Conservation (phyloP, 2,888 invertebrate genomes). For the Drosophila cognata region DNA sequence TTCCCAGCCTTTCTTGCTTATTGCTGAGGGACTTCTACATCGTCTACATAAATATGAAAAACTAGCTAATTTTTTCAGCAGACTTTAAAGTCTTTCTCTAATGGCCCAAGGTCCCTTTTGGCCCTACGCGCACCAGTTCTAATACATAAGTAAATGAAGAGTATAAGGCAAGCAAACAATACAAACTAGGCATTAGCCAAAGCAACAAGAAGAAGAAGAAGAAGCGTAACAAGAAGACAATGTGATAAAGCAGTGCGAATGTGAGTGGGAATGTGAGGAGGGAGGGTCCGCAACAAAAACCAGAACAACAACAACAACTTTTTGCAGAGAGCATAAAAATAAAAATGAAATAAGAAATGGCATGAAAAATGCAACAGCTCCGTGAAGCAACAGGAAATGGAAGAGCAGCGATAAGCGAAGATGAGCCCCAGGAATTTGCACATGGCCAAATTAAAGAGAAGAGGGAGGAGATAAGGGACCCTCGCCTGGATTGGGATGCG, state of each 20-base stretch:
- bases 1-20: neutral
- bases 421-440: constrained; percentile 48
- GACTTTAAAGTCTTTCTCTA: neutral
- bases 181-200: constrained; percentile 54
- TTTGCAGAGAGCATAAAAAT: constrained; percentile 65
- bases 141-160: constrained; percentile 16
- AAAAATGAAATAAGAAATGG: constrained; percentile 71
- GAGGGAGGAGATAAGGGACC: neutral
- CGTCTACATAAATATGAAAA: constrained; percentile 1
- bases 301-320: constrained; percentile 22
- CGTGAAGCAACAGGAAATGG: constrained; percentile 64
- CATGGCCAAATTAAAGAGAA: constrained; percentile 16
- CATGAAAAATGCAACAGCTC: constrained; percentile 78
- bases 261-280: constrained; percentile 24
- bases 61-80: neutral
- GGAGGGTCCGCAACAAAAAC: constrained; percentile 5
- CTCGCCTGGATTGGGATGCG: constrained; percentile 27
- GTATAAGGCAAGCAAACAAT: constrained; percentile 38
- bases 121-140: neutral
- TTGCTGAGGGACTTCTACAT: constrained; percentile 4
- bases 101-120: constrained; percentile 2
- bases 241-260: constrained; percentile 58
- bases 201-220: constrained; percentile 13
- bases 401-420: constrained; percentile 29
- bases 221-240: constrained; percentile 48